Conservation (phyloP, 2,888 invertebrate genomes). For the Melanostoma mellinum region DNA sequence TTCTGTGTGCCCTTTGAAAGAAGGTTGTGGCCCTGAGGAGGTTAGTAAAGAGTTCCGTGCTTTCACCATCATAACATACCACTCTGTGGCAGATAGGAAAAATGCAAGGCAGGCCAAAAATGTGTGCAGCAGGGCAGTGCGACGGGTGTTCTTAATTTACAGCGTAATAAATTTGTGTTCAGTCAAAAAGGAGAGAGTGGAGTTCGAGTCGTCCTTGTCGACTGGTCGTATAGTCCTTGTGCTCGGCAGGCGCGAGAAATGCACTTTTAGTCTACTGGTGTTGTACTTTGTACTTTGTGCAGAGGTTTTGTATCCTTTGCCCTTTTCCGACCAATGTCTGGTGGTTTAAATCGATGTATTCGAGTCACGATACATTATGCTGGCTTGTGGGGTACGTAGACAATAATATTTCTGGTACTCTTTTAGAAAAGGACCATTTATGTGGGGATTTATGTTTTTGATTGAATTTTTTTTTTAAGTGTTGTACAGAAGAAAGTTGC, state of each 20-base stretch:
- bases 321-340: conserved; percentile 54
- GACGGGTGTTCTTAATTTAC: conserved; percentile 70
- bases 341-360: conserved; percentile 62
- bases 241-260: conserved; percentile 35
- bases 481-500: neutral
- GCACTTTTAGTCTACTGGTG: conserved; percentile 56
- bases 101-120: conserved; percentile 60
- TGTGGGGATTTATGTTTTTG: conserved; percentile 50
- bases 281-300: conserved; percentile 9
- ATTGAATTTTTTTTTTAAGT: conserved; percentile 27
- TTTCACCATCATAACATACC: neutral
- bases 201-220: conserved; percentile 10
- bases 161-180: conserved; percentile 68
- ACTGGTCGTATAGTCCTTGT: conserved; percentile 5
- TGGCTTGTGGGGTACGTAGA: conserved; percentile 16
- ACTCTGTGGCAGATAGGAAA: conserved; percentile 33
- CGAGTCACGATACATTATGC: conserved; percentile 65
- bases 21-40: conserved; percentile 39
- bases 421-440: conserved; percentile 34
- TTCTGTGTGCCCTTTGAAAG: conserved; percentile 31
- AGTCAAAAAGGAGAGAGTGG: conserved; percentile 56
- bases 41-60: conserved; percentile 53
- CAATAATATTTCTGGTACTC: conserved; percentile 24
- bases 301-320: conserved; percentile 49
- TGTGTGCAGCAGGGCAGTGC: conserved; percentile 49